phyloP scores from a whole-genome alignment of 2,888 invertebrate genomes.

The Eupelmus urozonus region DNA sequence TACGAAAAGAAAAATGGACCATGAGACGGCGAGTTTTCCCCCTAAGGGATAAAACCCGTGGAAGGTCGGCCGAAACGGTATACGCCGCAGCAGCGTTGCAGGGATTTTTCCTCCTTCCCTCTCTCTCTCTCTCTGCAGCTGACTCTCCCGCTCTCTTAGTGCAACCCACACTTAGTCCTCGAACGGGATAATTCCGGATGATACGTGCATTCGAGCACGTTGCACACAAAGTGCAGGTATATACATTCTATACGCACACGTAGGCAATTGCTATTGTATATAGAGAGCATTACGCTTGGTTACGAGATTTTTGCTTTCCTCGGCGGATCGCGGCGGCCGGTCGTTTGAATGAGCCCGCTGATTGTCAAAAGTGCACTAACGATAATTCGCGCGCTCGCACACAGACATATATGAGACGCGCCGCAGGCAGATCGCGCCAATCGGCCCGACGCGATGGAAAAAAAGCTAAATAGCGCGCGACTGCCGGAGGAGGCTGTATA shows the following conservation, averaged over 20 bases:
- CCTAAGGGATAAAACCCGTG: not conserved
- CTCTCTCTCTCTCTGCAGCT: too few relatives aligned
- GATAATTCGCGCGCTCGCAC: constrained; percentile 31
- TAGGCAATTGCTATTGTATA: not conserved
- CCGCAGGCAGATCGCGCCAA: too few relatives aligned
- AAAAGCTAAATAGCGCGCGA: not conserved
- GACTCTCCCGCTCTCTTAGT: too few relatives aligned
- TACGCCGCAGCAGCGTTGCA: not conserved
- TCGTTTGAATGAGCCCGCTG: not conserved
- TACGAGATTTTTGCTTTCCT: constrained; percentile 2
- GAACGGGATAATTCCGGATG: not conserved
- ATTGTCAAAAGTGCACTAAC: constrained; percentile 37
- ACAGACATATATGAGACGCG: too few relatives aligned
- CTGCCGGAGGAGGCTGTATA: too few relatives aligned
- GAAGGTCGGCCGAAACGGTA: too few relatives aligned
- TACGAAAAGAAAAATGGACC: too few relatives aligned
- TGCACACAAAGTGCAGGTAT: not conserved
- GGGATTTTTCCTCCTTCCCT: not conserved
- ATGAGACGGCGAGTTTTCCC: not conserved
- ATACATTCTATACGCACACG: not conserved
- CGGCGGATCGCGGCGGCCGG: not conserved
- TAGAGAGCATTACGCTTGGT: not conserved
- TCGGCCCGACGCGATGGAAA: not conserved
- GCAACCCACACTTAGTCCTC: not conserved
- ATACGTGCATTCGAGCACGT: not conserved